Base-by-base conservation (phyloP, 2,113 vertebrate genomes). In the Dipodomys stephensi region DNA sequence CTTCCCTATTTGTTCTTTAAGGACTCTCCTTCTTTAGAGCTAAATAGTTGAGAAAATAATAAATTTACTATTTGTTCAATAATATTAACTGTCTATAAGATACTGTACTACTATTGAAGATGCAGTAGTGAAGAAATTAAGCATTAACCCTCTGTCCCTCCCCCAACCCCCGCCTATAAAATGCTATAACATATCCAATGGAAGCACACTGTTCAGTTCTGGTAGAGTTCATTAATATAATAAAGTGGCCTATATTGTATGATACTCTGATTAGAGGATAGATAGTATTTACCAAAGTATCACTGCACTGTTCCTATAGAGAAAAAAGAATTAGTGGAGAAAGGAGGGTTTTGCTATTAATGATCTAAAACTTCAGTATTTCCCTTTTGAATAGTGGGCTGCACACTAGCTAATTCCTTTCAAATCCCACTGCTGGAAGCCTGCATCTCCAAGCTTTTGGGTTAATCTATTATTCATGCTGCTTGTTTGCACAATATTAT, bases 381-480 rank as follows among this genome's bases (percentile, higher is more conserved):
- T 46, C 11, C 12, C 15, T 81, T 68, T 67, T 87, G 85, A 95
- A 76, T 83, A 53, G 69, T 86, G 53, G 28, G 35, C 16, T 73
- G 18, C 10, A 79, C 28, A 74, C 15, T 72, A 71, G 92, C n/a
- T 74, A 88, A 88, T 90, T 83, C 25, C 28, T 83, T 87, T 25
- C 20, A 95, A 90, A 92, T 92, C 28, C 53, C 76, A 82, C 12
- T 80, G 44, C 35, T 74, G 13, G 77, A 84, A 94, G 53, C 12
- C 44, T 57, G 5, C 2, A 27, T 85, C 62, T 92, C 73, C 22
- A 89, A 88, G 77, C 73, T 94, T 94, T 80, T 85, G 83, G 72
- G 28, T 78, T 92, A 87, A 94, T 94, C 87, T 92, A 89, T 95
- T 91, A 94, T 91, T 92, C 91, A 91, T 71, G 68, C 5, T 87